Evolutionary conservation across 2,888 invertebrate genomes (phyloP).

Genomic region (Metalampra italica): DNA sequence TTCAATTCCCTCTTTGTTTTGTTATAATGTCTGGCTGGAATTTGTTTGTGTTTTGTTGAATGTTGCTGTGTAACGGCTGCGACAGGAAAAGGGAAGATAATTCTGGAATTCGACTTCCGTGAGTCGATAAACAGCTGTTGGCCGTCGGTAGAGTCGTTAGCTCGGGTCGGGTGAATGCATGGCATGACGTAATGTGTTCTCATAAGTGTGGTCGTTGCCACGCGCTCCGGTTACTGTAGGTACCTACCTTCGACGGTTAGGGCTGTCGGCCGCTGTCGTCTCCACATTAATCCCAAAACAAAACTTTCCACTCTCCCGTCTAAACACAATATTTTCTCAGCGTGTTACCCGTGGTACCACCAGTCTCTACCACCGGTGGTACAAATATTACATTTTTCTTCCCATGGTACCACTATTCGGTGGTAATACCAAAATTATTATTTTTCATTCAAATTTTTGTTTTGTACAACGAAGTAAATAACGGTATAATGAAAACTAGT

Average conservation of each 20-base stretch:
- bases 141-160: constrained; percentile 12
- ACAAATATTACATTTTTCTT: too few species aligned
- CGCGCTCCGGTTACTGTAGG: constrained; percentile 20
- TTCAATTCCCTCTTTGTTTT: neutral
- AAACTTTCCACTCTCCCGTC: too few species aligned
- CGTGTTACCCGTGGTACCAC: too few species aligned
- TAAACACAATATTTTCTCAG: too few species aligned
- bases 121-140: constrained; percentile 43
- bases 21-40: neutral
- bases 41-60: neutral
- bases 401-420: too few species aligned
- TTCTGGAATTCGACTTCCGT: constrained; percentile 35
- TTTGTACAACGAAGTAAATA: too few species aligned
- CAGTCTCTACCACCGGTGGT: too few species aligned
- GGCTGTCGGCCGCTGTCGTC: too few species aligned
- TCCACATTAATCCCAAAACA: too few species aligned
- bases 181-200: constrained; percentile 39
- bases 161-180: constrained; percentile 28
- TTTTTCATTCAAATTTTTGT: too few species aligned
- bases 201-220: constrained; percentile 29
- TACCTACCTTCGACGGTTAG: neutral
- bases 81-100: constrained; percentile 39
- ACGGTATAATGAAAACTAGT: too few species aligned
- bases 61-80: neutral
- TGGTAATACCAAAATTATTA: too few species aligned